A percentile compares a stretch with the other conserved stretches of the same genome.
These are phyloP conservation scores for Hermaeophaga mercurialis DNA, from an alignment of 2,888 invertebrate species.

Conservation along the genomic window DNA sequence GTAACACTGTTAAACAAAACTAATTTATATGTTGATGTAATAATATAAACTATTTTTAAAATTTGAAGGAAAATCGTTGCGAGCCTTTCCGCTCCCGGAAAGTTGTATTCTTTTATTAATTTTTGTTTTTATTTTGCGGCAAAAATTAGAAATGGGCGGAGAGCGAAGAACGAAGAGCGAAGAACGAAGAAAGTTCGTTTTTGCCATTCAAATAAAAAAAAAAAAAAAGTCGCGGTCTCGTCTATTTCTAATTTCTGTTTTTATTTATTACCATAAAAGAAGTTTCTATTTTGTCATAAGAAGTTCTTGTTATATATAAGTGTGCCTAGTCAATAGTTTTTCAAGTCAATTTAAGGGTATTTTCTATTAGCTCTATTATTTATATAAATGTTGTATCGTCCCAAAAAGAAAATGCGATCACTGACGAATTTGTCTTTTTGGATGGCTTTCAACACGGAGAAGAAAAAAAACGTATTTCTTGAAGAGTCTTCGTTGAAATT, in stretches of 20 bases:
- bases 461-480: constrained; percentile 27
- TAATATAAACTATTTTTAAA: constrained; percentile 58
- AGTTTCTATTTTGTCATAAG: constrained; percentile 61
- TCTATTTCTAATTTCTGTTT: constrained; percentile 13
- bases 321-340: constrained; percentile 71
- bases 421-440: constrained; percentile 28
- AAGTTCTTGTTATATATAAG: constrained; percentile 67
- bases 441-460: constrained; percentile 32
- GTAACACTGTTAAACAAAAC: constrained; percentile 59
- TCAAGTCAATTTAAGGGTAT: constrained; percentile 61
- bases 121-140: constrained; percentile 49
- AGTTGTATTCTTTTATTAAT: constrained; percentile 51
- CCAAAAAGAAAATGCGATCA: constrained; percentile 24
- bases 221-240: no score
- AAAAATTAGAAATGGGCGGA: constrained; percentile 1
- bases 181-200: no score
- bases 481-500: constrained; percentile 45
- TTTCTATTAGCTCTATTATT: no score
- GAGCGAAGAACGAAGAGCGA: no score
- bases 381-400: constrained; percentile 30
- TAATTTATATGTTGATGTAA: constrained; percentile 60
- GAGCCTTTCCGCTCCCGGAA: constrained; percentile 38
- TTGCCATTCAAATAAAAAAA: no score
- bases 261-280: constrained; percentile 59
- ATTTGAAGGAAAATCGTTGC: constrained; percentile 55